These are phyloP conservation scores for Pomacea canaliculata DNA, from an alignment of 2,888 invertebrate genomes.

Conservation along the genomic window DNA sequence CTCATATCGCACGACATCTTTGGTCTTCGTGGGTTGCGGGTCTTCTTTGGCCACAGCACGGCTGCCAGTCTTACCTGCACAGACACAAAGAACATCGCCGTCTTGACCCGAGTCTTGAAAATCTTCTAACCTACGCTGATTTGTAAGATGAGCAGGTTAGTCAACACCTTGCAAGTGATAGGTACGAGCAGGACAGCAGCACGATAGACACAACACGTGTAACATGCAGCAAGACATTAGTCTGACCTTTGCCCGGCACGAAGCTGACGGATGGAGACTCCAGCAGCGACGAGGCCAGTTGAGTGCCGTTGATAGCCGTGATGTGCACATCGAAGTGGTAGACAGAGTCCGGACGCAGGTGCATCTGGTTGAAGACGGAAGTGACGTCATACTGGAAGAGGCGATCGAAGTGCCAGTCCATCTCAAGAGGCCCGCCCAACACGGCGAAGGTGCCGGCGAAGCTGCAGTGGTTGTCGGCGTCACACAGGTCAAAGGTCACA, in stretches of 20 bases:
- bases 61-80: background rate
- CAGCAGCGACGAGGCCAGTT: slow-evolving; percentile 21
- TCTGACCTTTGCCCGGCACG: slow-evolving; percentile 32
- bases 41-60: slow-evolving; percentile 7
- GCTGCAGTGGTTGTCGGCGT: slow-evolving; percentile 17
- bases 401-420: slow-evolving; percentile 41
- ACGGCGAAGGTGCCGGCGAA: slow-evolving; percentile 30
- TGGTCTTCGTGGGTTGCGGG: background rate
- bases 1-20: slow-evolving; percentile 11
- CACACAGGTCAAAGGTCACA: slow-evolving; percentile 35
- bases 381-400: slow-evolving; percentile 39
- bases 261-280: slow-evolving; percentile 32
- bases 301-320: slow-evolving; percentile 26
- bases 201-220: too few species aligned
- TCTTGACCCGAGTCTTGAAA: too few species aligned
- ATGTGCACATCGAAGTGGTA: slow-evolving; percentile 25
- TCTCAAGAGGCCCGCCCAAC: slow-evolving; percentile 36
- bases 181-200: background rate
- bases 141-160: too few species aligned
- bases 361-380: slow-evolving; percentile 26
- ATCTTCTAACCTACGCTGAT: too few species aligned
- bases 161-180: too few species aligned
- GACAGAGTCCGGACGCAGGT: slow-evolving; percentile 29
- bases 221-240: too few species aligned
- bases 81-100: too few species aligned